phyloP scores from a whole-genome alignment of 1,140 invertebrate genomes.

The Lepidotrigona ventralis region DNA sequence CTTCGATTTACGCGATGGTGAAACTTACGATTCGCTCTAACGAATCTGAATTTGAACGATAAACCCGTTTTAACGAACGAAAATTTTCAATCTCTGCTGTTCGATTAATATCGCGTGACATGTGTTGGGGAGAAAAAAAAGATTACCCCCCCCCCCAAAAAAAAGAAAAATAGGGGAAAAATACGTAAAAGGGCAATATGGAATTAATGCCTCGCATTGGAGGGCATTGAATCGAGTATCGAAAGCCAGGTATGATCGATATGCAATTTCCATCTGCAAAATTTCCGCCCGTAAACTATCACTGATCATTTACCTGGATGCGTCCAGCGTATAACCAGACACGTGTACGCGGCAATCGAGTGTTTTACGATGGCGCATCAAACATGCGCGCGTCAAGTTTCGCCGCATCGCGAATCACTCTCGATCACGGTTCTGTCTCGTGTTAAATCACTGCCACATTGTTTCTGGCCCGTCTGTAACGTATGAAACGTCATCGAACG shows the following conservation, averaged over 20 bases:
- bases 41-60: not conserved
- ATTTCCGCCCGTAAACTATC: conserved; percentile 61
- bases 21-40: not conserved
- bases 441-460: conserved; percentile 57
- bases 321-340: conserved; percentile 53
- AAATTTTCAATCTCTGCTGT: not conserved
- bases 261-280: conserved; percentile 59
- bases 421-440: conserved; percentile 53
- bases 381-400: conserved; percentile 56
- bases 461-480: conserved; percentile 19
- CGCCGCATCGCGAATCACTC: conserved; percentile 56
- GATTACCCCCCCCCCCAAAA: not conserved
- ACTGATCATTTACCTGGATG: conserved; percentile 54
- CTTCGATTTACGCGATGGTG: not conserved
- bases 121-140: not conserved
- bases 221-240: conserved; percentile 48
- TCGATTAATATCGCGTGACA: not conserved
- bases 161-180: not conserved
- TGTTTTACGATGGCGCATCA: conserved; percentile 63
- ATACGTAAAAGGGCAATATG: conserved; percentile 21
- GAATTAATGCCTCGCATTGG: conserved; percentile 49
- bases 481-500: conserved; percentile 22
- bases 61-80: not conserved
- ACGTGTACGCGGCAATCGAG: conserved; percentile 62
- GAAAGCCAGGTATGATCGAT: conserved; percentile 59